Conservation (phyloP, 2,113 vertebrate species). For the Otis tarda region DNA sequence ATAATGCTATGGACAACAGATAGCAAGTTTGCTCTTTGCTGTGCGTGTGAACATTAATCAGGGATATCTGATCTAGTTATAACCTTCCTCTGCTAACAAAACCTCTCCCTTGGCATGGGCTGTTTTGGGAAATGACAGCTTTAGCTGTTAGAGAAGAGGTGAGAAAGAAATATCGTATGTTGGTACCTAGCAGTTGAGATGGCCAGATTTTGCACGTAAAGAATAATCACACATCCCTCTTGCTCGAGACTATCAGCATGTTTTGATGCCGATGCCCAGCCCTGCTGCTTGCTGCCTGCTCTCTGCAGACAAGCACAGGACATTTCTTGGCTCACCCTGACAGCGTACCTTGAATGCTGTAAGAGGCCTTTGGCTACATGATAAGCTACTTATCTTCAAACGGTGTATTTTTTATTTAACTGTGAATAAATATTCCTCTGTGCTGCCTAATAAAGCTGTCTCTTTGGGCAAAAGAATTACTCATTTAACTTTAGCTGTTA, state of each 20-base stretch:
- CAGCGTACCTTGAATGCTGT: rapidly evolving
- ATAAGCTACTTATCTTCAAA: not conserved
- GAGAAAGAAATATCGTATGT: not conserved
- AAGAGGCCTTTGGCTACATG: not conserved
- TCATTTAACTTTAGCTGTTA: not conserved
- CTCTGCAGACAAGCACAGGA: not conserved
- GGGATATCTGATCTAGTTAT: not conserved
- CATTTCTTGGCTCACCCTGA: rapidly evolving
- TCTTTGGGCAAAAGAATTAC: not conserved
- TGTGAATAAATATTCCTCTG: not conserved
- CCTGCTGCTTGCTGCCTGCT: not conserved
- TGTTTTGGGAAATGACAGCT: not conserved
- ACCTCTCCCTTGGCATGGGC: not conserved
- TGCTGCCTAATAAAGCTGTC: not conserved
- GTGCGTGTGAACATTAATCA: not conserved
- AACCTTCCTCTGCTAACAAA: not conserved
- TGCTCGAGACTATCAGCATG: rapidly evolving
- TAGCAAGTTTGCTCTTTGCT: not conserved
- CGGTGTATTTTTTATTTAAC: not conserved
- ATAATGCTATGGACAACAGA: not conserved
- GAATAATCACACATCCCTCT: not conserved
- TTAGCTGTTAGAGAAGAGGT: not conserved
- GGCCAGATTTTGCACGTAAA: not conserved
- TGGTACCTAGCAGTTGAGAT: not conserved
- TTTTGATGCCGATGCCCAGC: not conserved